Evolutionary conservation across 2,888 invertebrate genomes (phyloP), one percentile per base, ranked within the genome.

Genomic region (Carterocephalus palaemon): DNA sequence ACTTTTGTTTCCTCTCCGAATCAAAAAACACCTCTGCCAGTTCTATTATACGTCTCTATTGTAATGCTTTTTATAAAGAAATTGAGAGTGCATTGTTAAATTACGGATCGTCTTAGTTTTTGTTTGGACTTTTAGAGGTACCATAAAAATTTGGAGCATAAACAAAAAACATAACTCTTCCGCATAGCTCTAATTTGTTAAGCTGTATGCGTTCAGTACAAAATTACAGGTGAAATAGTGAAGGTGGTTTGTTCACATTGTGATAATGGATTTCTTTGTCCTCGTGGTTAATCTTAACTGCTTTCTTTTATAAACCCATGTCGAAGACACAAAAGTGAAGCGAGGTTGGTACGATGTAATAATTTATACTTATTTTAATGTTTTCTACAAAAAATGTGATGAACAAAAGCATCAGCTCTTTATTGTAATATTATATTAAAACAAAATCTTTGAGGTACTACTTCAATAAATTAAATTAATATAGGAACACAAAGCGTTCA

Each of bases 211-310:
- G 56, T 64, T 68, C 83, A 86, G 85, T 86, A 65, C 56, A 49
- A 72, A 82, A 80, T 77, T 80, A 77, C 85, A 86, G 85, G 85
- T 85, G 86, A 77, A 60, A 66, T 80, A 73, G 85, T 79, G 75
- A 80, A 83, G 83, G 71, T 82, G 78, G 64, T 67, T 62, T 43
- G 51, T 55, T 58, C 60, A 63, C 56, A 77, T 75, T 82, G 84
- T 83, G 73, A 75, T 85, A 67, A 85, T 81, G 68, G 64, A 55
- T 56, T 53, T 66, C 59, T 68, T 84, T 84, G 79, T 84, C 69
- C 81, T 41, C 55, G 49, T 41, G 60, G 70, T 57, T n/a, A 62
- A 59, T 67, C 68, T 68, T 75, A 81, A 82, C 81, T 60, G 75
- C 71, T 83, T 82, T 84, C 82, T 80, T 81, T 81, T 70, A 78